Evolutionary conservation across 2,888 invertebrate genomes (phyloP).

Genomic region (Serripes groenlandicus): DNA sequence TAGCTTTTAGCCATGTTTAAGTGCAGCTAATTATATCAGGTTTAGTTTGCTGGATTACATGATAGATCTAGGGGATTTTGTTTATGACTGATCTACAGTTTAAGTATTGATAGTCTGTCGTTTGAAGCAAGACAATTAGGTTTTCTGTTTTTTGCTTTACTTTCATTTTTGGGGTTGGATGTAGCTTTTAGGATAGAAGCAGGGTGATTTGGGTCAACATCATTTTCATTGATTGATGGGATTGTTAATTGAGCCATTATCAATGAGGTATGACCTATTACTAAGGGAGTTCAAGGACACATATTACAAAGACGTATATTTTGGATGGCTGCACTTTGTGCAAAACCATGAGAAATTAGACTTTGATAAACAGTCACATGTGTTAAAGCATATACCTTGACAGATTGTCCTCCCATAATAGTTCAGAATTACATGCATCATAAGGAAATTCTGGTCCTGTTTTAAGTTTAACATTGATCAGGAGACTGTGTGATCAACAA

Average conservation of each 20-base stretch:
- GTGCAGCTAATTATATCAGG: no score
- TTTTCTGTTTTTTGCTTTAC: no score
- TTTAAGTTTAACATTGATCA: no score
- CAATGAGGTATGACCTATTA: background rate
- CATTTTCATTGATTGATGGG: background rate
- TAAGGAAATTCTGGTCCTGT: no score
- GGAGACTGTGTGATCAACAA: no score
- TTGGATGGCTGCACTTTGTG: background rate
- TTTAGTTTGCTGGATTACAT: no score
- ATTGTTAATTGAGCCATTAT: background rate
- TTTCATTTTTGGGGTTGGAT: background rate
- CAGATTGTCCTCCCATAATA: no score
- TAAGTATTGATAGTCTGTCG: background rate
- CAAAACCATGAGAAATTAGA: background rate
- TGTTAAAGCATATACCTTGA: background rate
- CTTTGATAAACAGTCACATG: background rate
- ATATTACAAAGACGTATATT: background rate
- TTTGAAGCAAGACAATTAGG: background rate
- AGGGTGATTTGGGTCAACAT: background rate
- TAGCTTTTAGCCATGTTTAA: conserved; percentile 1
- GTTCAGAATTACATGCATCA: no score
- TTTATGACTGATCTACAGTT: background rate
- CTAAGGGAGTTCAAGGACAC: background rate
- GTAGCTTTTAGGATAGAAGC: background rate
- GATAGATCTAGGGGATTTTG: background rate